Evolutionary conservation across 2,797 vertebrate species (phyloP).

Genomic region (Fundulus diaphanus): DNA sequence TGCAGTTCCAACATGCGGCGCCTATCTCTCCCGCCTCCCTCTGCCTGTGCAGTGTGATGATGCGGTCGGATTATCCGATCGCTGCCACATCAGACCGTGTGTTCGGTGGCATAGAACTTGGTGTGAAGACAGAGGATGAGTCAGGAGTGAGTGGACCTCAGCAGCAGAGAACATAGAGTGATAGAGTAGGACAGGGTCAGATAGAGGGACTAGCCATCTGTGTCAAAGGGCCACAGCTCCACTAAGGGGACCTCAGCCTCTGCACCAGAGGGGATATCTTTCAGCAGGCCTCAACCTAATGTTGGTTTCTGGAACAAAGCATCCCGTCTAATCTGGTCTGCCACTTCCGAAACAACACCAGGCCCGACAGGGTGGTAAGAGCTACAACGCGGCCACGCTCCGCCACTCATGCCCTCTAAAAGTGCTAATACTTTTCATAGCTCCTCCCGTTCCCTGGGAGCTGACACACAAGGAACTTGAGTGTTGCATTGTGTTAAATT

Average conservation of each 20-base stretch:
- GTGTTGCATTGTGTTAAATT: constrained; percentile 39
- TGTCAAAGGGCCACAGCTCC: constrained; percentile 54
- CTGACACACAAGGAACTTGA: constrained; percentile 25
- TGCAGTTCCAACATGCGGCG: constrained; percentile 15
- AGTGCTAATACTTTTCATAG: constrained; percentile 49
- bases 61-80: constrained; percentile 69
- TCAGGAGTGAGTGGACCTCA: constrained; percentile 63
- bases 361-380: constrained; percentile 40
- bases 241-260: constrained; percentile 59
- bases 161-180: constrained; percentile 46
- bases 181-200: constrained; percentile 48
- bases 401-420: constrained; percentile 24
- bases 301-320: constrained; percentile 72
- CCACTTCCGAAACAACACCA: constrained; percentile 58
- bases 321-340: constrained; percentile 47
- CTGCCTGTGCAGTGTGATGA: constrained; percentile 43
- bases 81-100: constrained; percentile 52
- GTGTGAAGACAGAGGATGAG: constrained; percentile 67
- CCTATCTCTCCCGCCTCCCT: constrained; percentile 17
- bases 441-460: constrained; percentile 45
- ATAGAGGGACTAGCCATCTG: constrained; percentile 59
- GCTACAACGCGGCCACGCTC: constrained; percentile 33
- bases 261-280: constrained; percentile 59
- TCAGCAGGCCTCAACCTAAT: constrained; percentile 72
- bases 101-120: constrained; percentile 71